Base-by-base conservation (phyloP, 64 coral and sea anemone genomes). In the Montipora capricornis region DNA sequence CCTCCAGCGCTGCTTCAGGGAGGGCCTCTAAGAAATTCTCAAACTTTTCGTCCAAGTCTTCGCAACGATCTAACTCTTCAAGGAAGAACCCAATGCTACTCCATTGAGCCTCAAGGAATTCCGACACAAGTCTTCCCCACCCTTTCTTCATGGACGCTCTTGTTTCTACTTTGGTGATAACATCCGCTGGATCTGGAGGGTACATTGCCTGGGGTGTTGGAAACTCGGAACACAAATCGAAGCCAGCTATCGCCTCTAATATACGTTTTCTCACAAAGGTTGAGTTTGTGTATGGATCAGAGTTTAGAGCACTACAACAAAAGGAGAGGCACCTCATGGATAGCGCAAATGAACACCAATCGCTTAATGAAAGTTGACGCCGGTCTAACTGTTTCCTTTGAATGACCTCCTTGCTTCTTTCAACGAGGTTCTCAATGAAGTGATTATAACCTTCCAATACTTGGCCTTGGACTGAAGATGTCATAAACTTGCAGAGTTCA, bases 1-100 rank as follows among this genome's bases (percentile, higher is more conserved):
- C 84, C 16, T 95, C 93, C 5, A 91, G 58, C 9, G 96, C 93
- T 12, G 89, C 68, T 16, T 89, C 93, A 73, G 94, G 89, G 2
- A 95, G 73, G 12, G 47, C 51, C 11, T 50, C 49, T 24, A 89
- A 49, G 49, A 79, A 89, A 49, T 5, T 5, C 50, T 76, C 74
- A 0, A 89, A 78, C 71, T 86, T 86, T 20, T 14, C 48, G 0
- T 20, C 15, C 0, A 61, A 16, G 2, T 77, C 58, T 77, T 16
- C 49, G 24, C 15, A 67, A 3, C 19, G 19, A 3, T 89, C 58
- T 16, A 59, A 67, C 67, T 83, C 60, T 68, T 86, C 82, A 13
- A 86, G 62, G 14, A 86, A 17, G 47, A 86, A 86, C 47, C 22
- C 60, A 44, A 79, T 47, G 77, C 70, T 69, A 16, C n/a, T 49